Evolutionary conservation across 1,140 invertebrate genomes (phyloP).

Genomic region (Orussus abietinus): DNA sequence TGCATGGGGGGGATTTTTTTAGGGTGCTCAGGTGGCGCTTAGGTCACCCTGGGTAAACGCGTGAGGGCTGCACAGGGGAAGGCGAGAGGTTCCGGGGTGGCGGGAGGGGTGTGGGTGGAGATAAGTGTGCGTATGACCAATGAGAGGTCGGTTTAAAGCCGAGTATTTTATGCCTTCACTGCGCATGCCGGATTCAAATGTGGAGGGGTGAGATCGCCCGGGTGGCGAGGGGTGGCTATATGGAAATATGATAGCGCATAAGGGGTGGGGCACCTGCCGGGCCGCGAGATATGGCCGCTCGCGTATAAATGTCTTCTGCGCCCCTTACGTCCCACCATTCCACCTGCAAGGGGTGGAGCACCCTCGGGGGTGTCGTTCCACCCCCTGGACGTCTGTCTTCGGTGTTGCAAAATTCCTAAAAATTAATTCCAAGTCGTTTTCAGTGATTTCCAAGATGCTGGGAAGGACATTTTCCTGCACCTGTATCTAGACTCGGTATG

Average conservation of each 20-base stretch:
- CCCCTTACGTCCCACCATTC: too few relatives aligned
- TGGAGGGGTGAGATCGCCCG: constrained; percentile 25
- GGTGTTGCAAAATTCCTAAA: too few relatives aligned
- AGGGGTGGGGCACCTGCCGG: constrained; percentile 12
- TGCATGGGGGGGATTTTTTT: constrained; percentile 19
- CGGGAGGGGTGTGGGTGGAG: constrained; percentile 16
- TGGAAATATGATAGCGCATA: constrained; percentile 32
- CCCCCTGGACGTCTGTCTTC: too few relatives aligned
- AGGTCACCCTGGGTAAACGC: too few relatives aligned
- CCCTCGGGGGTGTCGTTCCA: too few relatives aligned
- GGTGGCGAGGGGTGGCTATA: constrained; percentile 15
- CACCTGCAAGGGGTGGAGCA: too few relatives aligned
- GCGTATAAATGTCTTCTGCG: not conserved
- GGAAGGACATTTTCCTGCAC: too few relatives aligned
- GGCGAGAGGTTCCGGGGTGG: constrained; percentile 24
- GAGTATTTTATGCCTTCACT: constrained; percentile 33
- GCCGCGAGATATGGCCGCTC: constrained; percentile 8
- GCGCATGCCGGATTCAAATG: constrained; percentile 50
- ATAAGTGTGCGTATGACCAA: constrained; percentile 37
- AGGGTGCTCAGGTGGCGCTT: too few relatives aligned
- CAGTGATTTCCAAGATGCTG: too few relatives aligned
- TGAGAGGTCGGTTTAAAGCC: constrained; percentile 48
- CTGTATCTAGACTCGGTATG: too few relatives aligned
- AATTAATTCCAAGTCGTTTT: too few relatives aligned
- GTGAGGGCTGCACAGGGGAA: too few relatives aligned